These are phyloP conservation scores for Strongylocentrotus purpuratus DNA, from an alignment of 35 echinoderm and acorn worm genomes.

Conservation along the genomic window DNA sequence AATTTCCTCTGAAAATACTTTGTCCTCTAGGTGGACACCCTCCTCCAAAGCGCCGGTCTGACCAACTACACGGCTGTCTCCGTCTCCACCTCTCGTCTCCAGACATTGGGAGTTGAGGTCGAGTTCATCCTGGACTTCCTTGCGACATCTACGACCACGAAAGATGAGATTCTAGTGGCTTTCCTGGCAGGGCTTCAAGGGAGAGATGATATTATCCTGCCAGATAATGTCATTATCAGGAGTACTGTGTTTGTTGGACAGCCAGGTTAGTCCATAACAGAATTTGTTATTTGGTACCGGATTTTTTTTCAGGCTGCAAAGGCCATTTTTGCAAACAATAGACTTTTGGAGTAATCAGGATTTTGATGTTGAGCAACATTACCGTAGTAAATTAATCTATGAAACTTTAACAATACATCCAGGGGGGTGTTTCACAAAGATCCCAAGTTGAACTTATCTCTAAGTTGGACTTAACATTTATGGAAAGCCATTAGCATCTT, in stretches of 20 bases:
- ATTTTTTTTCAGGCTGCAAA: no score
- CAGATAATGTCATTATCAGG: conserved; percentile 36
- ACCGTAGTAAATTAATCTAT: no score
- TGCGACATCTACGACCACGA: background rate
- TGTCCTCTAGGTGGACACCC: background rate
- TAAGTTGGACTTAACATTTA: no score
- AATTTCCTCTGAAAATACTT: background rate
- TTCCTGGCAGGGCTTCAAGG: conserved; percentile 39
- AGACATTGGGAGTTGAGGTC: background rate
- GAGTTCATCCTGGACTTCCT: conserved; percentile 54
- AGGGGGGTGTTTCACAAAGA: no score
- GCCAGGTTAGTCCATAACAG: conserved; percentile 46
- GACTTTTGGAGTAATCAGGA: no score
- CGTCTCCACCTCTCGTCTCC: background rate
- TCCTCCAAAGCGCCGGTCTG: background rate
- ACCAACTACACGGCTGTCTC: conserved; percentile 42
- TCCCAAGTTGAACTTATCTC: no score
- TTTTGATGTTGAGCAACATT: no score
- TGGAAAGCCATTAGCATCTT: no score
- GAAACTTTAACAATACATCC: no score
- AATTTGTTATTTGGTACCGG: no score
- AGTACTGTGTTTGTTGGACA: conserved; percentile 37
- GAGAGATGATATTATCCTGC: conserved; percentile 25
- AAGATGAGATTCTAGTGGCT: conserved; percentile 12
- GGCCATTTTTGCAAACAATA: no score